These are phyloP conservation scores for Gobio occitaniae DNA, from an alignment of 2,797 vertebrate genomes.

Conservation along the genomic window DNA sequence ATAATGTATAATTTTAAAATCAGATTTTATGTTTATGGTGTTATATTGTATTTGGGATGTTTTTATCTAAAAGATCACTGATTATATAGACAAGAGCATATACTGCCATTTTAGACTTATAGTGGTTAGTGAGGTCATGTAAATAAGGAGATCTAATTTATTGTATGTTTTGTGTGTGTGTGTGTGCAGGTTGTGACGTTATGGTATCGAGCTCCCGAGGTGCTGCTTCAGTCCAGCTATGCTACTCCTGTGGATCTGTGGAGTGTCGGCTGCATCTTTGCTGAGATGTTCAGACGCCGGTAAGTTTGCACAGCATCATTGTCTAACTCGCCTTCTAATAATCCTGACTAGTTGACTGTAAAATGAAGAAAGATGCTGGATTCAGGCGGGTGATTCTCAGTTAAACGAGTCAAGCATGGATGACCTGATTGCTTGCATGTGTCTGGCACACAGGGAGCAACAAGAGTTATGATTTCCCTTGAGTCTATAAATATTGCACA, in stretches of 20 bases:
- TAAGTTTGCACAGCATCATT: conserved; percentile 68
- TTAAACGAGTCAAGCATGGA: conserved; percentile 30
- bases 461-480: neutral
- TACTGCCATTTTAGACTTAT: neutral
- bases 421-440: conserved; percentile 30
- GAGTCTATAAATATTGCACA: neutral
- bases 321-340: neutral
- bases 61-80: neutral
- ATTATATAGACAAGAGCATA: neutral
- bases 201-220: conserved; percentile 92
- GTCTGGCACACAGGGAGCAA: neutral
- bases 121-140: neutral
- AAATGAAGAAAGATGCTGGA: conserved; percentile 19
- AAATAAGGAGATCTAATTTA: neutral
- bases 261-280: conserved; percentile 93
- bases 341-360: conserved; percentile 7
- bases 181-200: conserved; percentile 86
- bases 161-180: conserved; percentile 8
- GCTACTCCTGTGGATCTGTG: conserved; percentile 93
- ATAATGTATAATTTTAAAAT: neutral
- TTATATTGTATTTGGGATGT: neutral
- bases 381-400: neutral
- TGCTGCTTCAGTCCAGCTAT: conserved; percentile 91
- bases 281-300: conserved; percentile 92
- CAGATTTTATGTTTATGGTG: neutral